Evolutionary conservation across 2,888 invertebrate species (phyloP).

Genomic region (Epirrhoe tristata): DNA sequence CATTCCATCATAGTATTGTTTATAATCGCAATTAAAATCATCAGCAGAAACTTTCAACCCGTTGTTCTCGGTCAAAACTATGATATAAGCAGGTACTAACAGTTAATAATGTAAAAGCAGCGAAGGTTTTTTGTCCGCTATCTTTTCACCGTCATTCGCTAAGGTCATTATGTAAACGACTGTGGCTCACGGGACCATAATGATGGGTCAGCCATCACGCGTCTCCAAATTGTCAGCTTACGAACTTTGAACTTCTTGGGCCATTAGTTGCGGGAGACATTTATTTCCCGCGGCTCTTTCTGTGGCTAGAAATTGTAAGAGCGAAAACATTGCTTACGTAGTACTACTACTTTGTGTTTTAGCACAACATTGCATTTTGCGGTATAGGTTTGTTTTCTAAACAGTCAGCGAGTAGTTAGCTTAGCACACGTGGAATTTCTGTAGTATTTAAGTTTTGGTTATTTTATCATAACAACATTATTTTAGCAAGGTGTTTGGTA

Average conservation of each 20-base stretch:
- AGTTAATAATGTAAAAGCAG: constrained; percentile 52
- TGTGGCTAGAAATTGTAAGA: constrained; percentile 1
- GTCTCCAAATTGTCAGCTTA: constrained; percentile 57
- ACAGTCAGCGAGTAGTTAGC: neutral
- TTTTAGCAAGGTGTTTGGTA: neutral
- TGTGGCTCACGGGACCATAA: constrained; percentile 50
- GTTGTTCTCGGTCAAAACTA: neutral
- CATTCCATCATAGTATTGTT: neutral
- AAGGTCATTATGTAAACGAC: constrained; percentile 68
- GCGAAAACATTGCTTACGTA: constrained; percentile 11
- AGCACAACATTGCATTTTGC: neutral
- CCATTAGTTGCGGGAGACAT: constrained; percentile 28
- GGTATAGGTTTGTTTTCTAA: neutral
- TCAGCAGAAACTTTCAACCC: neutral
- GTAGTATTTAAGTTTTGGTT: neutral
- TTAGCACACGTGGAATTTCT: neutral
- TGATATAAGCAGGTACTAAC: constrained; percentile 17
- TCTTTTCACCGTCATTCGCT: constrained; percentile 62
- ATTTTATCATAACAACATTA: neutral
- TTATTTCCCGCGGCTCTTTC: constrained; percentile 15
- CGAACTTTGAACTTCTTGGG: constrained; percentile 57
- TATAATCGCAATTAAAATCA: neutral
- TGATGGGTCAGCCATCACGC: constrained; percentile 64
- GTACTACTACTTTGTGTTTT: neutral
- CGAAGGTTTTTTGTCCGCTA: constrained; percentile 50